These are phyloP conservation scores for Gryllus bimaculatus DNA, from an alignment of 1,140 invertebrate species.

Conservation along the genomic window DNA sequence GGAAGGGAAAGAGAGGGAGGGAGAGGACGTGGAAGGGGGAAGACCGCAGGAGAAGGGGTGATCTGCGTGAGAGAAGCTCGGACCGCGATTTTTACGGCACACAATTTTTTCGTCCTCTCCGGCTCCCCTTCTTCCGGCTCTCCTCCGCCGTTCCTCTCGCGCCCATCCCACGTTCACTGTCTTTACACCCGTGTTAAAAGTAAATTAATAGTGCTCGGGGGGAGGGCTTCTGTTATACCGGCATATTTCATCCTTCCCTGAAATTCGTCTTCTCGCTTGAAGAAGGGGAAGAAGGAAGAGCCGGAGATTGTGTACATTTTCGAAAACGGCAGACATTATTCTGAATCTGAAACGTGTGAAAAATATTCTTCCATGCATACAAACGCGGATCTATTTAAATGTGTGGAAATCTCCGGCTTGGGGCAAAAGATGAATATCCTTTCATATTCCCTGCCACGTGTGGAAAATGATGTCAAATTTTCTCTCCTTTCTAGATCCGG, in stretches of 20 bases:
- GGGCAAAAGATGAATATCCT: no score
- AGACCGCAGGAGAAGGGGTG: slow-evolving; percentile 15
- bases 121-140: slow-evolving; percentile 16
- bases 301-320: neutral
- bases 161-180: neutral
- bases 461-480: no score
- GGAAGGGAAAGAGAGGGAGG: slow-evolving; percentile 17
- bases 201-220: neutral
- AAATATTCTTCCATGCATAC: neutral
- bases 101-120: slow-evolving; percentile 31
- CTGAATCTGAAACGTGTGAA: neutral
- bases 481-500: no score
- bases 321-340: neutral
- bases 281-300: neutral
- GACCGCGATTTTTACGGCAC: slow-evolving; percentile 34
- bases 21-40: slow-evolving; percentile 16
- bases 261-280: neutral
- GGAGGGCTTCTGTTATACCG: neutral
- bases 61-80: slow-evolving; percentile 28
- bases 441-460: no score
- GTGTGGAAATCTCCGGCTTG: no score
- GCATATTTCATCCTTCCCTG: neutral
- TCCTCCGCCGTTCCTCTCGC: slow-evolving; percentile 15
- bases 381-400: no score
- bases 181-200: neutral